A percentile compares a stretch with the other conserved stretches of the same genome.
These are phyloP conservation scores for Sitta europaea DNA, from an alignment of 2,113 vertebrate species.

Conservation along the genomic window DNA sequence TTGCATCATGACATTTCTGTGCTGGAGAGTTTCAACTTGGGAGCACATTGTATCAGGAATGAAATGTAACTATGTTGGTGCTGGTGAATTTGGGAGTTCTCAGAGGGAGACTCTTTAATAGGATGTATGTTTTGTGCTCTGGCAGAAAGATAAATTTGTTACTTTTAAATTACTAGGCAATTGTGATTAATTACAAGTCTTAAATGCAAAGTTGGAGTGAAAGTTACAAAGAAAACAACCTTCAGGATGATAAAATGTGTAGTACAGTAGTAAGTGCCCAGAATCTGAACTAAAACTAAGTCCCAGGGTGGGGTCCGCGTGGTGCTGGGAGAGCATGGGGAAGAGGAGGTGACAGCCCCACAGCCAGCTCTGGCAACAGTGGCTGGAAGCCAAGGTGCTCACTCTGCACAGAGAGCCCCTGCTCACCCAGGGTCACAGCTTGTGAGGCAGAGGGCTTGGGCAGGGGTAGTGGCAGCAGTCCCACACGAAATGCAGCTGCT, in stretches of 20 bases:
- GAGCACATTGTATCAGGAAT: background rate
- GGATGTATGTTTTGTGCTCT: background rate
- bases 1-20: background rate
- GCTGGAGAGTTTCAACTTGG: background rate
- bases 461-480: background rate
- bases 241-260: background rate
- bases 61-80: background rate
- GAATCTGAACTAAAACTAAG: background rate
- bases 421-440: background rate
- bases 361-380: background rate
- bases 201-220: background rate
- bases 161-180: background rate
- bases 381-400: background rate
- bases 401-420: rapidly evolving
- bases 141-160: background rate
- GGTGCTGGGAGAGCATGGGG: background rate
- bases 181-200: background rate
- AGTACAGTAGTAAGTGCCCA: background rate
- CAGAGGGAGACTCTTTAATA: background rate
- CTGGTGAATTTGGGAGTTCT: background rate
- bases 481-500: rapidly evolving
- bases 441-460: background rate
- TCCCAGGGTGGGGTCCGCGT: rapidly evolving
- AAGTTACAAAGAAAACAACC: background rate
- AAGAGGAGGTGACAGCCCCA: rapidly evolving